Base-by-base conservation (phyloP, 2,797 vertebrate genomes). In the Carapus acus region DNA sequence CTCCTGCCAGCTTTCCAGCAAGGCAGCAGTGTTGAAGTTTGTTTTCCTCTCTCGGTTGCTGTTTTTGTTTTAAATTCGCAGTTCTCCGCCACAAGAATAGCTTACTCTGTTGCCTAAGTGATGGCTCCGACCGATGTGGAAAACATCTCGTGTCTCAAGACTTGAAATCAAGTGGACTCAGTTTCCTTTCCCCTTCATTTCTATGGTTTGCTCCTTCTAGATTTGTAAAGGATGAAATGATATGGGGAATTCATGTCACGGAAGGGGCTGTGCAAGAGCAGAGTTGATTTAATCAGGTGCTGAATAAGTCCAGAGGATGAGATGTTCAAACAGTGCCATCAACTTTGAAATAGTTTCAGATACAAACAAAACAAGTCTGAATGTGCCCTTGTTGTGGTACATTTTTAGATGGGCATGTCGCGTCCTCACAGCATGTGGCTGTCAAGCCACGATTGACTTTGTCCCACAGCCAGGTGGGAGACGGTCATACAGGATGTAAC, bases 401-500 rank as follows among this genome's bases (percentile, higher is more conserved):
- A n/a, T n/a, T n/a, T n/a, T n/a, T n/a, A n/a, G n/a, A n/a, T n/a
- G n/a, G n/a, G n/a, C n/a, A n/a, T n/a, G n/a, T n/a, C n/a, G n/a
- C n/a, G n/a, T n/a, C n/a, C n/a, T n/a, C n/a, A n/a, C n/a, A n/a
- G n/a, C 24, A 27, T 27, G 5, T 5, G 24, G 24, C 24, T 27
- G 24, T 4, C 24, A 9, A 27, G 5, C 24, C 23, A 48, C 17
- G 8, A 27, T 62, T 60, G 56, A 27, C 33, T 46, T 34, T 14
- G 40, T 50, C 12, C 21, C 49, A 17, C 14, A 13, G 24, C 14
- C 8, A 42, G 56, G 33, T 19, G 40, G 42, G 36, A 16, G 33
- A 39, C n/a, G 5, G 20, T 11, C 16, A 34, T 45, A 54, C 58
- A 39, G 67, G 65, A 76, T 69, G 51, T 73, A 53, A 58, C 13